A percentile compares a stretch with the other conserved stretches of the same genome.
Conservation (phyloP, 2,113 vertebrate species). For the Varanus komodoensis region DNA sequence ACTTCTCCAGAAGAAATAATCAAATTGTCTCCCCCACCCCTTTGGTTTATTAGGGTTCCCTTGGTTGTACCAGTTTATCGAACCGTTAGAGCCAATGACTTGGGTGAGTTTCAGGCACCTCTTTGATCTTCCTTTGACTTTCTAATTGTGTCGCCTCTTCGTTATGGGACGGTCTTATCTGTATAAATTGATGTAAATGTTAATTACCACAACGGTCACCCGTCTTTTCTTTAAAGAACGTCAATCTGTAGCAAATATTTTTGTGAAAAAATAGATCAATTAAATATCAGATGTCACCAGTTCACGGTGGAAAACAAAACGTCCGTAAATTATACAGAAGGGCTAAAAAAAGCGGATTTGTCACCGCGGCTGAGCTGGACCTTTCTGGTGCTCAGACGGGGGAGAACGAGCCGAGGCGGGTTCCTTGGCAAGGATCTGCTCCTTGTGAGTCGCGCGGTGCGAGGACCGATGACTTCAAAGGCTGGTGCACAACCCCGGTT, state of each 20-base stretch:
- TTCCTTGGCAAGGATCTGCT: no score
- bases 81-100: no score
- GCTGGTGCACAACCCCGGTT: neutral
- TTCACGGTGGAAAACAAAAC: constrained; percentile 45
- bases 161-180: constrained; percentile 40
- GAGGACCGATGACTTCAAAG: no score
- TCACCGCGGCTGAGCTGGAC: constrained; percentile 35
- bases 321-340: constrained; percentile 69
- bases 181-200: constrained; percentile 66
- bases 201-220: constrained; percentile 61
- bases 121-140: constrained; percentile 19
- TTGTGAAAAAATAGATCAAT: constrained; percentile 75
- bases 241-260: constrained; percentile 50
- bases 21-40: neutral
- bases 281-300: constrained; percentile 72
- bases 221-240: constrained; percentile 20
- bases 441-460: no score
- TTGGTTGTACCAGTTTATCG: neutral
- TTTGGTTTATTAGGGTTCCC: neutral
- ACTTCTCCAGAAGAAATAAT: neutral
- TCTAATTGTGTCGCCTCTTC: constrained; percentile 59
- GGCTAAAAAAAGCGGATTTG: constrained; percentile 41
- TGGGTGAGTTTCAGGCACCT: neutral
- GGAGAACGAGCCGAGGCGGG: neutral
- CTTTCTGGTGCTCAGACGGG: constrained; percentile 32